Base-by-base conservation (phyloP, 2,888 invertebrate genomes). In the Drosophila colorata region DNA sequence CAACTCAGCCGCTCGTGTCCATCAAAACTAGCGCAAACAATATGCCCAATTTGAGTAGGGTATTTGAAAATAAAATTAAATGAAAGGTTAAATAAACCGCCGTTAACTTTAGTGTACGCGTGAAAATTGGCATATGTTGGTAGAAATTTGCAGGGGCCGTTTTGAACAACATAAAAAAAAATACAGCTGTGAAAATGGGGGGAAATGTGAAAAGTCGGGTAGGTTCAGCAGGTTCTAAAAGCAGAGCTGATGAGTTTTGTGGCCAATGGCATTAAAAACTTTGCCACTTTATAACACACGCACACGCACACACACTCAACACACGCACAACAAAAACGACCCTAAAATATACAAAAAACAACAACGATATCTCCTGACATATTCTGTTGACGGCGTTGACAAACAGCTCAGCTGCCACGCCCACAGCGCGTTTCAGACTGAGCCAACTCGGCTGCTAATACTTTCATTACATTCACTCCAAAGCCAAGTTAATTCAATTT, bases 61-160 rank as follows among this genome's bases (percentile, higher is more conserved):
- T 56, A 75, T 59, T 33, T 41, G 13, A 11, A 47, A 53, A 59
- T 44, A 38, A 52, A 59, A 47, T 25, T 33, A 65, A 57, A 71
- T 31, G 23, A 41, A 64, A 69, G 46, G 63, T 56, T 55, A 38
- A 60, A 37, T 20, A 40, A 13, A n/a, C 5, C n/a, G 13, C 4
- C 57, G 52, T 69, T 64, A 48, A 69, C 37, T 58, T 46, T 58
- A 37, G 52, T 51, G 33, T 53, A 65, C 57, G 74, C 88, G 78
- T 87, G 87, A 88, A 87, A 87, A 80, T 81, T 88, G 76, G 74
- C 87, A 88, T 87, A 85, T 81, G 88, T 77, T 73, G 69, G 68
- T 44, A 69, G 68, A 86, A 86, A 83, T 63, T 82, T 63, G 63
- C 68, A 74, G 66, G 58, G 67, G 55, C 58, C 55, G 46, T 72